Evolutionary conservation across 2,888 invertebrate species (phyloP), one percentile per base, ranked within the genome.

Genomic region (Trichogramma evanescens): DNA sequence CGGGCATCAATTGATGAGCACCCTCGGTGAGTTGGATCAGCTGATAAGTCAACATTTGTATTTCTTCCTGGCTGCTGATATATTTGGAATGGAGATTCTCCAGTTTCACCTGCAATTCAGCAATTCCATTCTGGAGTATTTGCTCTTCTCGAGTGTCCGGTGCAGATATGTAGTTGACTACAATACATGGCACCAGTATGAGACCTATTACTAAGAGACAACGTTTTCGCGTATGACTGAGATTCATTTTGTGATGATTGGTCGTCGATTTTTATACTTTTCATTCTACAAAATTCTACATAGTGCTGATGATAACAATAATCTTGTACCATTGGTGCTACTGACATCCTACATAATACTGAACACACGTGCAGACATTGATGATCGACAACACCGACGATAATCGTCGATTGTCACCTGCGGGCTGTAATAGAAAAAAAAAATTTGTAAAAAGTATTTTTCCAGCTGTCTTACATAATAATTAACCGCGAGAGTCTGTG

Each of bases 61-160:
- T 83, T 72, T 92, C 91, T 74, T 89, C 89, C 72, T 89, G 88
- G 8, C 89, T 81, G 4, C 86, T 84, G 38, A 88, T 81, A 76
- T 90, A 91, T 80, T 91, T 86, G 13, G 89, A 84, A 72, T 92
- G 89, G 50, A 93, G 79, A 72, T 89, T 89, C 72, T 89, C 87
- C 50, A 93, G 78, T 63, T 89, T 87, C 61, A 88, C 86, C 71
- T 90, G 87, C 69, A 91, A 82, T 69, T 91, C 89, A 4, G 89
- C 89, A 66, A 91, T 80, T 53, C 86, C 73, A 44, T 72, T 77
- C 55, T 77, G 77, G 38, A 76, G 59, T 4, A 70, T 48, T 0
- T 70, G 68, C 56, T 77, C 77, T 38, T 77, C 75, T 2, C 63
- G 68, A 46, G 72, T 66, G 54, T 77, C 75, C 4, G 75, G 74